phyloP scores from a whole-genome alignment of 2,797 vertebrate species.

The Cirrhinus mrigala region DNA sequence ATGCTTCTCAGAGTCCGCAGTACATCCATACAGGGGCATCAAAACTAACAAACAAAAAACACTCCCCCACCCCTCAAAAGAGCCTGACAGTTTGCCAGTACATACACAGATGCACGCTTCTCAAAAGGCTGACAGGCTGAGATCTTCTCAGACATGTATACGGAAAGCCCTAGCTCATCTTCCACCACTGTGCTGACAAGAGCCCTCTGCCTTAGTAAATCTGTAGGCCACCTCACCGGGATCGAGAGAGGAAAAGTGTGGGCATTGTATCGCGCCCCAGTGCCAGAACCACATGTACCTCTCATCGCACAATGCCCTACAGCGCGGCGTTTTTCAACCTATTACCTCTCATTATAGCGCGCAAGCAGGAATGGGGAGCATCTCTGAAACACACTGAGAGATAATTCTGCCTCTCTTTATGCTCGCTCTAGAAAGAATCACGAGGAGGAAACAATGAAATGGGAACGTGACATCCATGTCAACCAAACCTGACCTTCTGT shows the following conservation, averaged over 20 bases:
- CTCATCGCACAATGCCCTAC: constrained; percentile 50
- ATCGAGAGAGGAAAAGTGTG: neutral
- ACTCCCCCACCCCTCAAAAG: constrained; percentile 10
- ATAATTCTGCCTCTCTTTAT: constrained; percentile 40
- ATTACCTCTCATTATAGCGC: constrained; percentile 49
- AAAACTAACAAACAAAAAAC: constrained; percentile 49
- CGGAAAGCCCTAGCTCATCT: constrained; percentile 55
- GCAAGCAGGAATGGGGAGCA: constrained; percentile 17
- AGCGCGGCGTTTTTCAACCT: constrained; percentile 39
- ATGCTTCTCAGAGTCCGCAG: constrained; percentile 33
- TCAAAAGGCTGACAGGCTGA: constrained; percentile 45
- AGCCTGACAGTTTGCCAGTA: constrained; percentile 51
- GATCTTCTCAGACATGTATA: constrained; percentile 59
- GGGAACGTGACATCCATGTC: neutral
- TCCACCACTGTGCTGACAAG: constrained; percentile 58
- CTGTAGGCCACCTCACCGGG: constrained; percentile 26
- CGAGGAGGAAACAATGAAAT: constrained; percentile 2
- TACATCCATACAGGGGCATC: constrained; percentile 38
- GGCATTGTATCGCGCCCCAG: constrained; percentile 45
- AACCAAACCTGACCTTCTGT: neutral
- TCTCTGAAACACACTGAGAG: constrained; percentile 40
- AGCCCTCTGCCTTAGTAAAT: constrained; percentile 40
- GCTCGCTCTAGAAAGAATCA: neutral
- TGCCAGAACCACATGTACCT: constrained; percentile 34
- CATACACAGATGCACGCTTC: constrained; percentile 31